Evolutionary conservation across 2,888 invertebrate species (phyloP).

Genomic region (Tholera decimalis): DNA sequence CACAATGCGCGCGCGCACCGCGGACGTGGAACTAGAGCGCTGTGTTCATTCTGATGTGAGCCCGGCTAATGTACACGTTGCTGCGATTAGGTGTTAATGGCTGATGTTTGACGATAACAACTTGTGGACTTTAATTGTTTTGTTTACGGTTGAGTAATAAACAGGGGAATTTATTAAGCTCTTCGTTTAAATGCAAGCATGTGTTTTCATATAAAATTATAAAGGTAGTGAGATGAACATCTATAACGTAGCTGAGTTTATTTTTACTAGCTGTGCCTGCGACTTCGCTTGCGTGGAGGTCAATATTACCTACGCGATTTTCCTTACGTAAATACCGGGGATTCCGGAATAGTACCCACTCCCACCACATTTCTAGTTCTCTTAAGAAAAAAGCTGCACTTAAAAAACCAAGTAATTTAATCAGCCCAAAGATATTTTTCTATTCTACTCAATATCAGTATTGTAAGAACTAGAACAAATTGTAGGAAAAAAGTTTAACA

Average conservation of each 20-base stretch:
- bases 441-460: background rate
- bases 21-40: slow-evolving; percentile 43
- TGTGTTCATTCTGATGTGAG: slow-evolving; percentile 26
- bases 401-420: no score
- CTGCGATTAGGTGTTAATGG: slow-evolving; percentile 34
- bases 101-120: background rate
- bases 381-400: no score
- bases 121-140: slow-evolving; percentile 4
- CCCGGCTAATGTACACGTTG: slow-evolving; percentile 15
- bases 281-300: no score
- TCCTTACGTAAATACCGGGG: no score
- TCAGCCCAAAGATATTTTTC: no score
- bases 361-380: no score
- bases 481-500: background rate
- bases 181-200: background rate
- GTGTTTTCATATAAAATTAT: background rate
- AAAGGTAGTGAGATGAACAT: background rate
- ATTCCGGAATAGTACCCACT: no score
- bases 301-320: no score
- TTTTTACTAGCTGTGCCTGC: no score
- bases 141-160: background rate
- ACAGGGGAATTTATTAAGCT: background rate
- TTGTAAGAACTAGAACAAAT: background rate
- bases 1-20: slow-evolving; percentile 45
- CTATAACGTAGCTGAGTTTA: background rate